phyloP scores from a whole-genome alignment of 1,140 invertebrate species.

The Plodia interpunctella region DNA sequence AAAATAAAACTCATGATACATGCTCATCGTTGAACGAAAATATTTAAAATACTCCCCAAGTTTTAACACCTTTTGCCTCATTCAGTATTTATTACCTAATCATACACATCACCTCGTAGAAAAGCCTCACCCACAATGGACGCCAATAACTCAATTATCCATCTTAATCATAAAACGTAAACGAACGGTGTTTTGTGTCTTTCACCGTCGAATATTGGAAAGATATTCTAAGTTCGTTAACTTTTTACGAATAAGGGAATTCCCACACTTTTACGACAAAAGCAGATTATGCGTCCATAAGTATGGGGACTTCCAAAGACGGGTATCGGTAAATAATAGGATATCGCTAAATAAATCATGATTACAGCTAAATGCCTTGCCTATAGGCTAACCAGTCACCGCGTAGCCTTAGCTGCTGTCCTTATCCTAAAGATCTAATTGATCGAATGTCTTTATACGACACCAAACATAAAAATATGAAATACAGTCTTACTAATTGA shows the following conservation, averaged over 20 bases:
- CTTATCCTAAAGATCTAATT: not conserved
- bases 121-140: slow-evolving; percentile 3
- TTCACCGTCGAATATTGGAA: too few relatives aligned
- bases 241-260: too few relatives aligned
- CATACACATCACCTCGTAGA: not conserved
- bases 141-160: too few relatives aligned
- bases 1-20: not conserved
- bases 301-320: too few relatives aligned
- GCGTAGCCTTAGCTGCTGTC: not conserved
- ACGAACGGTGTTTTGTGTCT: too few relatives aligned
- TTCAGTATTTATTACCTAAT: not conserved
- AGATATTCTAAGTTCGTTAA: too few relatives aligned
- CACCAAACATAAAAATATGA: too few relatives aligned
- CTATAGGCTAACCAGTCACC: slow-evolving; percentile 3
- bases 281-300: too few relatives aligned
- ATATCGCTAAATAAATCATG: not conserved
- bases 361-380: not conserved
- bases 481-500: too few relatives aligned
- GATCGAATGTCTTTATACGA: not conserved
- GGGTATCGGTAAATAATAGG: too few relatives aligned
- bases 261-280: too few relatives aligned
- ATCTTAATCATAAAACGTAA: too few relatives aligned
- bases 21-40: not conserved
- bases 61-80: not conserved
- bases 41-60: not conserved